Conservation (phyloP, 2,888 invertebrate species). For the Lasioglossum leucozonium region DNA sequence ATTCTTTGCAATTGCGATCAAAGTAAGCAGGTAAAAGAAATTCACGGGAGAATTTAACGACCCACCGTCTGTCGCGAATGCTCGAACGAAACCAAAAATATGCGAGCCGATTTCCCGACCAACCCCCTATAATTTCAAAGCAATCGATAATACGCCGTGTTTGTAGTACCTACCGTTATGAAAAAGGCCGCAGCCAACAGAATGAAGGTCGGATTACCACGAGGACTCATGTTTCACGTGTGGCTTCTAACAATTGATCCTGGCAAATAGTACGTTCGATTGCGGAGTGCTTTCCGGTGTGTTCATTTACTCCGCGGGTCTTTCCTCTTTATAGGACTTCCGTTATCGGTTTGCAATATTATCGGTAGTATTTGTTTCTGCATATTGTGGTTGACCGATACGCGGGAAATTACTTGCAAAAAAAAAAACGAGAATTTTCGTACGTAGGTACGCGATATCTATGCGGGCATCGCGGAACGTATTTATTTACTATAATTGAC, state of each 20-base stretch:
- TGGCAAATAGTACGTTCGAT: background rate
- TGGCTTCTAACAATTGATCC: background rate
- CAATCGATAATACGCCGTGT: background rate
- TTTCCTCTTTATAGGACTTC: background rate
- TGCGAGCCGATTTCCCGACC: background rate
- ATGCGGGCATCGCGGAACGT: background rate
- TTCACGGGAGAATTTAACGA: no score
- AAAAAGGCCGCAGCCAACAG: background rate
- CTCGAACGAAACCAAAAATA: background rate
- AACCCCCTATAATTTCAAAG: background rate
- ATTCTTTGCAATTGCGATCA: no score
- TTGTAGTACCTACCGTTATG: slow-evolving; percentile 8
- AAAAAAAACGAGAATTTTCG: background rate
- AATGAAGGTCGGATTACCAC: background rate
- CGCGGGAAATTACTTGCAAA: background rate
- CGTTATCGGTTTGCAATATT: background rate
- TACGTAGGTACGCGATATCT: background rate
- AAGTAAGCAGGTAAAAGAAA: no score
- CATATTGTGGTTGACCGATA: background rate
- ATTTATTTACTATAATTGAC: background rate
- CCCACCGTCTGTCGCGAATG: background rate
- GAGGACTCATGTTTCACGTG: background rate
- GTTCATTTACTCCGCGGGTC: background rate
- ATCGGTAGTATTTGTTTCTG: background rate
- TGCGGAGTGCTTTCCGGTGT: background rate